Percentiles rank a stretch among this genome's conserved stretches.
These are phyloP conservation scores for Nemoura dubitans DNA, from an alignment of 2,888 invertebrate genomes.

Conservation along the genomic window DNA sequence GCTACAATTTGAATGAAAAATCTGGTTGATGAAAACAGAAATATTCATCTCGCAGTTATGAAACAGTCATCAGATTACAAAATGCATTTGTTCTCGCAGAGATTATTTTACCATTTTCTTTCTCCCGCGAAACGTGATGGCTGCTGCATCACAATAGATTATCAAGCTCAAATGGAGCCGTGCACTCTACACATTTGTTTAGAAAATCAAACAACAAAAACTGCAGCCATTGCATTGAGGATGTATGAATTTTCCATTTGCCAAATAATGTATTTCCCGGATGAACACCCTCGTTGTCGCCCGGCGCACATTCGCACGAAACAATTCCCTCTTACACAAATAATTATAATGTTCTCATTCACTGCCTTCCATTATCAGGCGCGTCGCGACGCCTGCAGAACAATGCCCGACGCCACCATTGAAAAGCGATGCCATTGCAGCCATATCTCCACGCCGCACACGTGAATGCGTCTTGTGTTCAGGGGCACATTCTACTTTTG, in stretches of 20 bases:
- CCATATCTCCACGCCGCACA: neutral
- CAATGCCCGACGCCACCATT: conserved; percentile 7
- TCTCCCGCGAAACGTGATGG: neutral
- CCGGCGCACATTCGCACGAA: neutral
- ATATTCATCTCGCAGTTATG: too few relatives aligned
- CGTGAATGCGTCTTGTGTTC: neutral
- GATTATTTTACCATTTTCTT: neutral
- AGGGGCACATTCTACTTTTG: neutral
- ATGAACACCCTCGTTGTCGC: neutral
- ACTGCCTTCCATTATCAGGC: neutral
- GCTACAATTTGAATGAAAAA: too few relatives aligned
- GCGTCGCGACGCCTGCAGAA: neutral
- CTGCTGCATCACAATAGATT: neutral
- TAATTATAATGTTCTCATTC: conserved; percentile 12
- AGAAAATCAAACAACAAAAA: neutral
- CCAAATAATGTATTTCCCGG: neutral
- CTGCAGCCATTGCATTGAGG: neutral
- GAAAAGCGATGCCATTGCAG: neutral
- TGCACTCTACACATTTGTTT: neutral
- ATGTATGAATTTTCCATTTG: neutral
- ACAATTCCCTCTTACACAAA: conserved; percentile 7
- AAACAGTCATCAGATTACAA: neutral
- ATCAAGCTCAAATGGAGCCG: neutral
- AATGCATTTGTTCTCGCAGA: neutral
- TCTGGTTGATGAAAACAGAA: too few relatives aligned